Percentiles rank a stretch among this genome's conserved stretches.
These are phyloP conservation scores for Loripinus fragilis DNA, from an alignment of 2,888 invertebrate genomes.

Conservation along the genomic window DNA sequence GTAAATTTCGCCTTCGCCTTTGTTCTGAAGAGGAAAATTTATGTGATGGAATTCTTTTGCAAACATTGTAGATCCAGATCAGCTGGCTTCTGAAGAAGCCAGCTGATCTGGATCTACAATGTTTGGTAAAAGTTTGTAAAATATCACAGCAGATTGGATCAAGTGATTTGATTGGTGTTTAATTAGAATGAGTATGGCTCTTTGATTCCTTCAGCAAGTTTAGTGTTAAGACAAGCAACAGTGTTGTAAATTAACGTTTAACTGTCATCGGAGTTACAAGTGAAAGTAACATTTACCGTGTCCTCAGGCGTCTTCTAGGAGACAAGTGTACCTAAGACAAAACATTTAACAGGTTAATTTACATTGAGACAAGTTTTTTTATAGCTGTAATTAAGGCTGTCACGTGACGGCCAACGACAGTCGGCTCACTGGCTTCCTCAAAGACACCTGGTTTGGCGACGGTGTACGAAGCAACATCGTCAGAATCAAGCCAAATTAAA, in stretches of 20 bases:
- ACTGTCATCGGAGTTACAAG: neutral
- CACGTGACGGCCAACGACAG: conserved; percentile 32
- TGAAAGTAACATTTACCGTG: neutral
- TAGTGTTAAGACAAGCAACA: neutral
- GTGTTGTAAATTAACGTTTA: conserved; percentile 1
- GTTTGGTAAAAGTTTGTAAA: too few species aligned
- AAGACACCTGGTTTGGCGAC: conserved; percentile 52
- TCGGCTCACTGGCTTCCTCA: conserved; percentile 51
- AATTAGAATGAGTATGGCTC: too few species aligned
- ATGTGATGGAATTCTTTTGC: too few species aligned
- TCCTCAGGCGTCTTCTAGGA: neutral
- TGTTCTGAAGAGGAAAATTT: too few species aligned
- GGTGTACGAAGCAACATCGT: conserved; percentile 41
- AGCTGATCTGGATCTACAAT: too few species aligned
- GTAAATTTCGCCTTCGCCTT: too few species aligned
- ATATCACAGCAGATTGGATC: too few species aligned
- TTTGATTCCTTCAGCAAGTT: too few species aligned
- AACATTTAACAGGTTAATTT: conserved; percentile 12
- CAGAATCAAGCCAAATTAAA: neutral
- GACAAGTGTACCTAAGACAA: neutral
- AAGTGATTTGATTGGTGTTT: too few species aligned
- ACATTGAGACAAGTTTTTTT: conserved; percentile 11
- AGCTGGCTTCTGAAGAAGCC: too few species aligned
- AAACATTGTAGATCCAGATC: too few species aligned
- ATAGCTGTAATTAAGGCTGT: conserved; percentile 22